phyloP scores from a whole-genome alignment of 1,140 invertebrate genomes.

The Drosophila nannoptera region DNA sequence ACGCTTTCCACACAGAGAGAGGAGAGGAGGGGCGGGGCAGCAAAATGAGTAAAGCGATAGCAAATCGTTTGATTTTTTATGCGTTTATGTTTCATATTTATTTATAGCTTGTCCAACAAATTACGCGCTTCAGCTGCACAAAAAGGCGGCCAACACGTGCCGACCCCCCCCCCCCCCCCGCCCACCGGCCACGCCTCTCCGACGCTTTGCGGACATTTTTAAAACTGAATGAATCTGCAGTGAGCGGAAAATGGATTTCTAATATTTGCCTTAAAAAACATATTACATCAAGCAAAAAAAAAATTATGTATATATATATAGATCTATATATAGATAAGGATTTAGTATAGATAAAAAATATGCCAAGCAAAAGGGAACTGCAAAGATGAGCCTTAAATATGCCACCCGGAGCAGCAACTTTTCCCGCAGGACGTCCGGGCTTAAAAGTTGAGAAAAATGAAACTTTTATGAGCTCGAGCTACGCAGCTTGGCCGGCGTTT shows the following conservation, averaged over 20 bases:
- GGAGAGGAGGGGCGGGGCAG: slow-evolving; percentile 11
- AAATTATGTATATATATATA: slow-evolving; percentile 17
- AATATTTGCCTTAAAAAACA: slow-evolving; percentile 63
- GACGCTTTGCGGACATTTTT: slow-evolving; percentile 53
- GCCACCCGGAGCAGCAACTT: slow-evolving; percentile 47
- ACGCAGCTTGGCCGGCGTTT: slow-evolving; percentile 21
- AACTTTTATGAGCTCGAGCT: slow-evolving; percentile 69
- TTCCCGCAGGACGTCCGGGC: slow-evolving; percentile 77
- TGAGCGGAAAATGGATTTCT: slow-evolving; percentile 79
- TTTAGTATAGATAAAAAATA: neutral
- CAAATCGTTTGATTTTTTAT: slow-evolving; percentile 62
- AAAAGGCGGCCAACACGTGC: slow-evolving; percentile 71
- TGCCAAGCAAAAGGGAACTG: slow-evolving; percentile 17
- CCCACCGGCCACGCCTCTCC: too few species aligned
- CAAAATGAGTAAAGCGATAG: slow-evolving; percentile 39
- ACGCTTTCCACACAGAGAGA: slow-evolving; percentile 7
- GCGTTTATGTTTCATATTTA: slow-evolving; percentile 65
- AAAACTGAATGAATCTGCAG: slow-evolving; percentile 75
- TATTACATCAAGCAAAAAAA: slow-evolving; percentile 41
- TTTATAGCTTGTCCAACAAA: slow-evolving; percentile 76
- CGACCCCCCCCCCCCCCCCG: slow-evolving; percentile 17
- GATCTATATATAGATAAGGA: neutral
- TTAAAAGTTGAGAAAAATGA: slow-evolving; percentile 79
- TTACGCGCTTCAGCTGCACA: slow-evolving; percentile 74
- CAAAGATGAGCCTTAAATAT: slow-evolving; percentile 66